Evolutionary conservation across 2,113 vertebrate genomes (phyloP), one percentile per base, ranked within the genome.

Genomic region (Columba janthina): DNA sequence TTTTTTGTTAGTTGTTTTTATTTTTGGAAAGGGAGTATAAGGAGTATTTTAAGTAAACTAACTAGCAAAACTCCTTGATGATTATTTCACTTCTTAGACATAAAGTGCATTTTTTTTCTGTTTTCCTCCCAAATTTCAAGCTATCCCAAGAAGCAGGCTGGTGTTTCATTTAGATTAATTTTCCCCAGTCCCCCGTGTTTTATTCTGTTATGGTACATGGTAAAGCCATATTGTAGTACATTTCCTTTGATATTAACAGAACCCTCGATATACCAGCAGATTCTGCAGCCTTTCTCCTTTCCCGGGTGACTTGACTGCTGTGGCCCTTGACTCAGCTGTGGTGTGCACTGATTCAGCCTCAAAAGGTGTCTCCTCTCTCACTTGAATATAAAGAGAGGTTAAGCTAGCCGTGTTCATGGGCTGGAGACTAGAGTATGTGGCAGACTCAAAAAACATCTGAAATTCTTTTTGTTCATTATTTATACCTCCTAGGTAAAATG

Each of bases 1-100:
- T 19, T 32, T 19, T 46, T 65, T 2, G 29, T 61, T 70, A 12
- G 19, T 73, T 64, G 8, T 1, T 11, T 79, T 31, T 61, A 53
- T 72, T 58, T 58, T 58, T 36, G 0, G 14, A 64, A 11, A 50
- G 2, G 5, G 3, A 46, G 10, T 0, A 46, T 46, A 46, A 46
- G 44, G 18, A 46, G 18, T 10, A 36, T 60, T 89, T 84, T 53
- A 56, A 77, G 2, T 46, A 46, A 87, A 42, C 9, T 42, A 29
- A 31, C 4, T 36, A n/a, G 8, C 12, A 72, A 72, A 89, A 54
- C 1, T 3, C 12, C 4, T 11, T 28, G 8, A 1, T 50, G 10
- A 46, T 42, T 65, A 70, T 87, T 80, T 70, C 2, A 15, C 2
- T 32, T 53, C 12, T 58, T 70, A 77, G 11, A 66, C 24, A 71